Base-by-base conservation (phyloP, 2,113 vertebrate species). In the Lanius ludovicianus region DNA sequence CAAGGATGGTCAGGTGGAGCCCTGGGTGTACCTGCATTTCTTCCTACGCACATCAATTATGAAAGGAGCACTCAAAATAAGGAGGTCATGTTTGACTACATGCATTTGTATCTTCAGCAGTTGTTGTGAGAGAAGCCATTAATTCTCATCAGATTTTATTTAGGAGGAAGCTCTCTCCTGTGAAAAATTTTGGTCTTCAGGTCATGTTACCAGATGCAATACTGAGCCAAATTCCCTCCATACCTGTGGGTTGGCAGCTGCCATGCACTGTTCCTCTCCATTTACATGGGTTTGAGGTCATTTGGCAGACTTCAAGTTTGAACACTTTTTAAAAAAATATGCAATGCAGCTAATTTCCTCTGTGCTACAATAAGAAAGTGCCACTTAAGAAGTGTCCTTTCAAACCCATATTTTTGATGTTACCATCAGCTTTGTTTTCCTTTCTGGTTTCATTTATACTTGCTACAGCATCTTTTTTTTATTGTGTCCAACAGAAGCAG, bases 151-250 rank as follows among this genome's bases (percentile, higher is more conserved):
- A 86, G 76, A 77, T 94, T 89, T 88, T 63, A 78, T 73, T 73
- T 50, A 77, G 64, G 9, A 90, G 47, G 24, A 64, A 90, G 37
- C 57, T 81, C 37, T 89, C 47, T 62, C 49, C 44, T 49, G 31
- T 37, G n/a, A 74, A 78, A 83, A 50, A n/a, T 33, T 30, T 41
- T 81, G 57, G 20, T 94, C 69, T 79, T 82, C 53, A 53, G 39
- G 59, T 76, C 71, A 9, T 42, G 15, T 69, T 89, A 77, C 57
- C 39, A 87, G 67, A 55, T 57, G 18, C 73, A 87, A 52, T 35
- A 82, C 37, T 62, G 64, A 59, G 65, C 50, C 76, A 92, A 92
- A 94, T 93, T 95, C 91, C 31, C 77, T 74, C 65, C 89, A 80
- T 93, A 73, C 53, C 76, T 82, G 83, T 92, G 95, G 93, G 60